phyloP scores from a whole-genome alignment of 2,797 vertebrate genomes.

The Potorous gilbertii region DNA sequence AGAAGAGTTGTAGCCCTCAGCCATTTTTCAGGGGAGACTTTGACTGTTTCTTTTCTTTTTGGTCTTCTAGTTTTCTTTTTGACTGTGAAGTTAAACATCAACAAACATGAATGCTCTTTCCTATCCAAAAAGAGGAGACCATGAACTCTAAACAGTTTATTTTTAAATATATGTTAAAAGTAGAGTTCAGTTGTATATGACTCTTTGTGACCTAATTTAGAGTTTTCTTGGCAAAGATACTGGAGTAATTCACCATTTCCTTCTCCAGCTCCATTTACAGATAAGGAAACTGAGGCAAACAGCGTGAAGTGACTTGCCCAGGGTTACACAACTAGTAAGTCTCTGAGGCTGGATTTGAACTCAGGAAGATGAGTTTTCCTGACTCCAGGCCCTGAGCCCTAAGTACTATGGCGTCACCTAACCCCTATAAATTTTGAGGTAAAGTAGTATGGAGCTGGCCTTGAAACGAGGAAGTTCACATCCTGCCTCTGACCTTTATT shows the following conservation, averaged over 20 bases:
- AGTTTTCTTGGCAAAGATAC: not conserved
- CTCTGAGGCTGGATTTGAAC: not conserved
- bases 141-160: not conserved
- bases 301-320: not conserved
- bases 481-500: not conserved
- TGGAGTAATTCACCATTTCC: not conserved
- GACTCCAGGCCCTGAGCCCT: not conserved
- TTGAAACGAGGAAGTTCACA: not conserved
- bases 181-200: not conserved
- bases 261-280: not conserved
- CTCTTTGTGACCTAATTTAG: not conserved
- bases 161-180: not conserved
- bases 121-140: not conserved
- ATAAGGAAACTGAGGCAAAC: not conserved
- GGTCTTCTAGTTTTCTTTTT: not conserved
- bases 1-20: not conserved
- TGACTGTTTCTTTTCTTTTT: not conserved
- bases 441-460: not conserved
- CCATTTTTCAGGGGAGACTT: not conserved
- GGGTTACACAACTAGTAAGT: not conserved
- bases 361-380: not conserved
- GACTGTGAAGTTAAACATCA: not conserved
- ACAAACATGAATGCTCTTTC: not conserved
- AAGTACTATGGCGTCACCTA: not conserved
- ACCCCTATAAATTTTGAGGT: not conserved